These are phyloP conservation scores for Chinchilla lanigera DNA, from an alignment of 2,113 vertebrate genomes.

Conservation along the genomic window DNA sequence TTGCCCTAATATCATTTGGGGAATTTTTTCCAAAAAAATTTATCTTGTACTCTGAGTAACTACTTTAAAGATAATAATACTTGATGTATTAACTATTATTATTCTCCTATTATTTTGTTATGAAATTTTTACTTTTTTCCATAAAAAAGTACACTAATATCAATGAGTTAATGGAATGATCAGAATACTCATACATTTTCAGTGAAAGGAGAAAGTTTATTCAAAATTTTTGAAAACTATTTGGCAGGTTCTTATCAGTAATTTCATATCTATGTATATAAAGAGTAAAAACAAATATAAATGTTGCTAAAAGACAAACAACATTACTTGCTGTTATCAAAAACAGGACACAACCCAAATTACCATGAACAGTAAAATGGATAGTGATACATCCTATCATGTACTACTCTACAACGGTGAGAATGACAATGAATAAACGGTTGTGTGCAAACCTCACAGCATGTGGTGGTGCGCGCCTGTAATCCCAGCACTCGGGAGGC, in stretches of 20 bases:
- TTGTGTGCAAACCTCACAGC: not conserved
- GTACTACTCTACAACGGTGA: too few relatives aligned
- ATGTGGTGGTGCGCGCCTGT: too few relatives aligned
- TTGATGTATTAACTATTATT: too few relatives aligned
- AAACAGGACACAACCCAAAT: not conserved
- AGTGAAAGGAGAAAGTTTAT: not conserved
- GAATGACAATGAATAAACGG: not conserved
- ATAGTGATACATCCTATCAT: not conserved
- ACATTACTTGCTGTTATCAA: not conserved
- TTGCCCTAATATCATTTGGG: not conserved
- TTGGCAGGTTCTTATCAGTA: slow-evolving; percentile 7
- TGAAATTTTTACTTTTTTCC: too few relatives aligned
- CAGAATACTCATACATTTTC: not conserved
- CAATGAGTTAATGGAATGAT: not conserved
- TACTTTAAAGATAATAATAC: too few relatives aligned
- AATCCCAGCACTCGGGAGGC: too few relatives aligned
- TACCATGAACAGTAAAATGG: not conserved
- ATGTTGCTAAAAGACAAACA: not conserved
- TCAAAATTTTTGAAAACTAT: not conserved
- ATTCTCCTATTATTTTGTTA: too few relatives aligned
- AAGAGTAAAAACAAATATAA: not conserved
- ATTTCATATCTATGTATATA: not conserved
- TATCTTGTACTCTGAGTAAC: too few relatives aligned
- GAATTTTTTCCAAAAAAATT: too few relatives aligned
- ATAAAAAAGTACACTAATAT: not conserved